These are phyloP conservation scores for Scalopus aquaticus DNA, from an alignment of 2,113 vertebrate species.

Conservation along the genomic window DNA sequence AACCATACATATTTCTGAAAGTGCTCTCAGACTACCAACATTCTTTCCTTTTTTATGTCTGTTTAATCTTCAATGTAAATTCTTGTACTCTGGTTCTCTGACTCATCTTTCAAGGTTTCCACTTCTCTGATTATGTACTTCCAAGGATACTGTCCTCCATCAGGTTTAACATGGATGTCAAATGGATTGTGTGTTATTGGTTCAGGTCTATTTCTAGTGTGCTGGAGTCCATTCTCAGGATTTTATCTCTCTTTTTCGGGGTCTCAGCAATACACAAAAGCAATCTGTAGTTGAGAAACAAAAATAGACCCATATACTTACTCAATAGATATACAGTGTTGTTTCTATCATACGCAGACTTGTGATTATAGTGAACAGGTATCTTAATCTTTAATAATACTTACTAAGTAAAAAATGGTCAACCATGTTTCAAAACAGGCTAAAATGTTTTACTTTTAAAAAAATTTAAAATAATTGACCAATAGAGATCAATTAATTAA, in stretches of 20 bases:
- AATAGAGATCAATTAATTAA: background rate
- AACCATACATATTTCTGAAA: background rate
- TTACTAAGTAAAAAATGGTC: background rate
- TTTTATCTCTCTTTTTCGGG: background rate
- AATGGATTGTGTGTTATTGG: background rate
- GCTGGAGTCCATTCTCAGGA: background rate
- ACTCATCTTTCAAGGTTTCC: background rate
- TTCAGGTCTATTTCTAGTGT: background rate
- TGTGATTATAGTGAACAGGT: background rate
- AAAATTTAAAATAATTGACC: background rate
- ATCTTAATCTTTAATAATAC: background rate
- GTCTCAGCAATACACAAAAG: background rate
- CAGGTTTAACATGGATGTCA: background rate
- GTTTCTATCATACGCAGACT: background rate
- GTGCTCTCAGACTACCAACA: background rate
- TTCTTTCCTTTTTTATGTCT: constrained; percentile 30
- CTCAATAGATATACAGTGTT: background rate
- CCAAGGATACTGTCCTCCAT: background rate
- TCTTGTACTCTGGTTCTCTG: background rate
- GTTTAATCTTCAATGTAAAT: background rate
- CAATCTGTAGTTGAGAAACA: background rate
- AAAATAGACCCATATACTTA: background rate
- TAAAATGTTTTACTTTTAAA: background rate
- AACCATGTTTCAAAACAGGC: background rate
- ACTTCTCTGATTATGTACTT: background rate